These are phyloP conservation scores for Macrocentrus cingulum DNA, from an alignment of 1,140 invertebrate genomes.

Conservation along the genomic window DNA sequence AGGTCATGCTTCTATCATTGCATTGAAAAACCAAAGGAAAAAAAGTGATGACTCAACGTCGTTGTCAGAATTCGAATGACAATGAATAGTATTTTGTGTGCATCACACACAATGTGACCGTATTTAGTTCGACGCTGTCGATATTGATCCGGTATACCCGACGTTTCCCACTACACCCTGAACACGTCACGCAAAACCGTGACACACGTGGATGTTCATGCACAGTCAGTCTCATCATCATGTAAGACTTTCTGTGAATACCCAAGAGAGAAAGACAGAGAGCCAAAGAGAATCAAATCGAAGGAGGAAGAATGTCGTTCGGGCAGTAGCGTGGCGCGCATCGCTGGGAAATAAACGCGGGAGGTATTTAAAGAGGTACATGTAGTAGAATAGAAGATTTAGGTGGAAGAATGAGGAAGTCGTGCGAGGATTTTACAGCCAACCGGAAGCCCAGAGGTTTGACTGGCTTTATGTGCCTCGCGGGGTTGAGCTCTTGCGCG, in stretches of 20 bases:
- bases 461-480: conserved; percentile 6
- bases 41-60: background rate
- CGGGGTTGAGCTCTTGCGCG: conserved; percentile 11
- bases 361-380: too few relatives aligned
- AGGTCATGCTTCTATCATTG: too few relatives aligned
- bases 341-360: too few relatives aligned
- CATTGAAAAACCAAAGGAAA: too few relatives aligned
- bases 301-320: too few relatives aligned
- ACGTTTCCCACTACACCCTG: conserved; percentile 5
- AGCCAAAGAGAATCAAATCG: too few relatives aligned
- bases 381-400: conserved; percentile 19
- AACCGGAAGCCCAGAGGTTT: conserved; percentile 19
- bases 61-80: conserved; percentile 1
- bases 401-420: conserved; percentile 39
- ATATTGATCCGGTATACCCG: conserved; percentile 32
- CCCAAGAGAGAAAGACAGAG: too few relatives aligned
- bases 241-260: too few relatives aligned
- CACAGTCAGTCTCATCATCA: too few relatives aligned
- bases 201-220: too few relatives aligned
- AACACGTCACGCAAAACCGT: background rate
- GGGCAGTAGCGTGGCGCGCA: too few relatives aligned
- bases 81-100: conserved; percentile 10
- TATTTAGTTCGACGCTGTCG: conserved; percentile 26
- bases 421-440: conserved; percentile 29
- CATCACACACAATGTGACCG: conserved; percentile 15